Base-by-base conservation (phyloP, 2,888 invertebrate species). In the Helobdella robusta region DNA sequence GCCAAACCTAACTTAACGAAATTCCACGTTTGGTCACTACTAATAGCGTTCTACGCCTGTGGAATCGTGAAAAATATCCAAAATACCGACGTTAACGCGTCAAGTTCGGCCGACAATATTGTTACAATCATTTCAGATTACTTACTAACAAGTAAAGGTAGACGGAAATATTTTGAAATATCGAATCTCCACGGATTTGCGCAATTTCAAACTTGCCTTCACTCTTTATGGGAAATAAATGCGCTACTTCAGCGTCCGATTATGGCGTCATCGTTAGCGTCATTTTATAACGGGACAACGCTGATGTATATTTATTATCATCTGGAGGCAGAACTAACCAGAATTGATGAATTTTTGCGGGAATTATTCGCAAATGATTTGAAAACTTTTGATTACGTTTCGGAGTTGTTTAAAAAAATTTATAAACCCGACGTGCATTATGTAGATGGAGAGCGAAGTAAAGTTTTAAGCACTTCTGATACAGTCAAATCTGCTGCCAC, bases 161-260 rank as follows among this genome's bases (percentile, higher is more conserved):
- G 56, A 30, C 54, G 20, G 8, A 48, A 54, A 30, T 35, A 67
- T 6, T 70, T 74, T 6, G 68, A 74, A 23, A 61, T 70, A 2
- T 40, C 61, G 4, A 63, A 71, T 32, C 65, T 74, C 46, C 79
- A 80, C 69, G 74, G 72, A 23, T 75, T 75, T 54, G 72, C 75
- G 18, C 77, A 79, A 70, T 74, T 77, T 54, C 79, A 80, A 65
- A 69, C 77, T 1, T 76, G 76, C 58, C 67, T 76, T 11, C 65
- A 73, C 2, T 73, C 74, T 35, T 61, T 71, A 0, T 63, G 72
- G 15, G 71, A 74, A 64, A 67, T 79, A n/a, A 77, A 78, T 70
- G 72, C 74, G 58, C 67, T 79, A 23, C 69, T 79, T 6, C 64
- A 62, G n/a, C 67, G 60, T 25, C 76, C 77, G 0, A 66, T 76